Conservation (phyloP, 1,140 invertebrate genomes). For the Leptinotarsa defecta region DNA sequence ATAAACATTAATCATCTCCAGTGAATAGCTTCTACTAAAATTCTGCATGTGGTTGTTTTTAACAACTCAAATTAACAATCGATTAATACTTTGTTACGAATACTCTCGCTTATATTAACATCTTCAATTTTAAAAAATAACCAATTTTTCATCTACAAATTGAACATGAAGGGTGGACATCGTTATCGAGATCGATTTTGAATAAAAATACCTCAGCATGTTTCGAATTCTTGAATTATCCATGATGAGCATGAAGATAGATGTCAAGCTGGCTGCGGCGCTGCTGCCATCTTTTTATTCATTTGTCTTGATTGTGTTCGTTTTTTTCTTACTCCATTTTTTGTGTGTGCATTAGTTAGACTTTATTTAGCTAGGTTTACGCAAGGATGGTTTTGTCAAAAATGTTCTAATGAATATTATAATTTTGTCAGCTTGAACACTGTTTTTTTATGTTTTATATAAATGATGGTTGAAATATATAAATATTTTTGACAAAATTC, state of each 20-base stretch:
- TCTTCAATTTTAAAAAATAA: neutral
- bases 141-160: neutral
- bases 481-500: too few relatives aligned
- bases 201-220: slow-evolving; percentile 11
- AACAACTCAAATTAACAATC: neutral
- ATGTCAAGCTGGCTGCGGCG: slow-evolving; percentile 34
- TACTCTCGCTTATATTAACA: slow-evolving; percentile 15
- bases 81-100: neutral
- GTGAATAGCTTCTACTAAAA: slow-evolving; percentile 17
- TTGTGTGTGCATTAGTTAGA: slow-evolving; percentile 36
- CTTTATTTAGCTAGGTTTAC: neutral
- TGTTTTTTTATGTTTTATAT: too few relatives aligned
- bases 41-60: slow-evolving; percentile 11
- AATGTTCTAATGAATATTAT: neutral
- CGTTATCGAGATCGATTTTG: neutral
- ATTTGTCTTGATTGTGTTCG: slow-evolving; percentile 30
- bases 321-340: slow-evolving; percentile 28
- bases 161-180: neutral
- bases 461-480: too few relatives aligned
- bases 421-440: too few relatives aligned
- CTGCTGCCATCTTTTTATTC: slow-evolving; percentile 35
- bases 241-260: slow-evolving; percentile 38
- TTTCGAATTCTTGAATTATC: slow-evolving; percentile 22
- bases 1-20: too few relatives aligned
- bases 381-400: slow-evolving; percentile 4